Base-by-base conservation (phyloP, 2,888 invertebrate genomes). In the Ernsta delagoae region DNA sequence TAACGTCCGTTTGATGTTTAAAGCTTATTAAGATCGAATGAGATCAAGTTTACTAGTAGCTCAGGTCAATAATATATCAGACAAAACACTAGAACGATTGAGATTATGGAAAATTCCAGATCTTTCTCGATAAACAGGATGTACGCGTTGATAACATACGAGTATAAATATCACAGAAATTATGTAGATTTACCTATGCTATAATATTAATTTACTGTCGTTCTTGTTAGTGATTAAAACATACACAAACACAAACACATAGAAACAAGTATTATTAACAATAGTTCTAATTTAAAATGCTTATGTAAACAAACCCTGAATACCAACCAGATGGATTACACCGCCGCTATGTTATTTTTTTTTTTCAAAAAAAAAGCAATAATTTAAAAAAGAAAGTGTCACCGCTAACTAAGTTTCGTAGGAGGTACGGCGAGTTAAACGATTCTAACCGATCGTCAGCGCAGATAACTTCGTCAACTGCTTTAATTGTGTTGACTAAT, bases 1-100 rank as follows among this genome's bases (percentile, higher is more conserved):
- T 74, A 60, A 65, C 70, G 60, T 59, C 9, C 50, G 16, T 65
- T 65, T 59, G 65, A 59, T 65, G 41, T 56, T 48, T 48, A 36
- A 61, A 53, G 24, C 53, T 63, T 63, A 41, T 54, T 53, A 12
- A 61, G 53, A 63, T 63, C 41, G 41, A 63, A 62, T 53, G 31
- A 24, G 48, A 50, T 62, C 39, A 12, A 45, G 43, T 41, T 45
- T 54, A 34, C 54, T 3, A 34, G 54, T 31, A 50, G 8, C 3
- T 6, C 54, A n/a, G 41, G 53, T 53, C 39, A 63, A 63, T 63
- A 53, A 63, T 63, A 5, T 39, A 12, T 48, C 12, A 6, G 53
- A 54, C 11, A 8, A 54, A 54, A 54, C 4, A 54, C 41, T 7
- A n/a, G 8, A 59, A 24, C 5, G 41, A 7, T 41, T 24, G 4